Conservation (phyloP, 2,888 invertebrate genomes). For the Eristalis arbustorum region DNA sequence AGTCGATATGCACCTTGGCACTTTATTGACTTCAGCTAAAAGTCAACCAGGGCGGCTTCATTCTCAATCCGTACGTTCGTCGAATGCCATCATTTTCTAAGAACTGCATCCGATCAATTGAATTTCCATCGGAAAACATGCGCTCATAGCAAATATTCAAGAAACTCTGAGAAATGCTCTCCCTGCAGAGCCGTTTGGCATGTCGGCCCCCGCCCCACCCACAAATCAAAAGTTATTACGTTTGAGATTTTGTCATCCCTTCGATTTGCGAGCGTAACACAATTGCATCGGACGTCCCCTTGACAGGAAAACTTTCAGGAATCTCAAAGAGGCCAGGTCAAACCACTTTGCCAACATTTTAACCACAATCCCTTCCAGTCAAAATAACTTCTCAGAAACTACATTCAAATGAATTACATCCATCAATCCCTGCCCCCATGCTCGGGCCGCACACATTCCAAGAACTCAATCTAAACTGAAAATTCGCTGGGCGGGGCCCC, state of each 20-base stretch:
- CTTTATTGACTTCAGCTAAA: too few species aligned
- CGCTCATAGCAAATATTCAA: too few species aligned
- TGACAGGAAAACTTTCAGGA: neutral
- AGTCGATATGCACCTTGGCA: too few species aligned
- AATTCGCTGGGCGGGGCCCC: neutral
- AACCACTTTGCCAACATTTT: neutral
- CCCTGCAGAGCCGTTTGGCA: neutral
- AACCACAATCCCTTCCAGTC: neutral
- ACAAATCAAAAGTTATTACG: neutral
- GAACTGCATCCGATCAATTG: too few species aligned
- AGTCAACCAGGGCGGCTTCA: too few species aligned
- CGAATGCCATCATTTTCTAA: too few species aligned
- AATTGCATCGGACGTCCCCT: neutral
- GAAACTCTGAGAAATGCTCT: too few species aligned
- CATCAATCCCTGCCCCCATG: neutral
- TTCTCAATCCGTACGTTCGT: too few species aligned
- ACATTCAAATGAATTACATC: neutral
- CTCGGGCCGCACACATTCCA: neutral
- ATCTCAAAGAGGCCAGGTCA: neutral
- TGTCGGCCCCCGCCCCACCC: neutral
- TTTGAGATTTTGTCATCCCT: neutral
- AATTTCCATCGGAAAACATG: too few species aligned
- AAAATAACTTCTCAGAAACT: neutral
- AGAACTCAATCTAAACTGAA: neutral
- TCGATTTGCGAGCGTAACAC: neutral